A percentile compares a stretch with the other conserved stretches of the same genome.
phyloP scores from a whole-genome alignment of 2,113 vertebrate genomes.

The Caretta caretta region DNA sequence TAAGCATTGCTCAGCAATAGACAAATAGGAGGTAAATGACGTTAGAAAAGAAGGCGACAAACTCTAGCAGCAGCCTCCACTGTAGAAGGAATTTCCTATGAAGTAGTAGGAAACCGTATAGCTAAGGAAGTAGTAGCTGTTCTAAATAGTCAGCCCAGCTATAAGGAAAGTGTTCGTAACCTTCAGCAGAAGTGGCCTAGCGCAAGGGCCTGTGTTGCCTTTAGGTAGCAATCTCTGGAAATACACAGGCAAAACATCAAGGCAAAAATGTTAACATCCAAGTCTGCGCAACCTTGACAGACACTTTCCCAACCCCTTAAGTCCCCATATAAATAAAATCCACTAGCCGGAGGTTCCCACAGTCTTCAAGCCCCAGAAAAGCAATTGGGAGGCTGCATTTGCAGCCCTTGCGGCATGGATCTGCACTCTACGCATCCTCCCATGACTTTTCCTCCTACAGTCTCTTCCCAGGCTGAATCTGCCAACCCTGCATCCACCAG shows the following conservation, averaged over 20 bases:
- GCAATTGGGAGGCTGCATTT: background rate
- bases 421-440: background rate
- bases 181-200: background rate
- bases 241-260: background rate
- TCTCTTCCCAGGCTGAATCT: background rate
- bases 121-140: background rate
- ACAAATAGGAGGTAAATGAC: constrained; percentile 38
- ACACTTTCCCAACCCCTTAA: background rate
- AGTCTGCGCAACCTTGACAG: background rate
- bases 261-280: background rate
- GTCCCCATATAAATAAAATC: fast-evolving
- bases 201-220: background rate
- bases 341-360: background rate
- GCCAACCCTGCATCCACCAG: background rate
- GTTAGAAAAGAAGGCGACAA: constrained; percentile 8
- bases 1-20: background rate
- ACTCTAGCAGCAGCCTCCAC: constrained; percentile 48
- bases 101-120: constrained; percentile 23
- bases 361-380: background rate
- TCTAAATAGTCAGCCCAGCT: background rate
- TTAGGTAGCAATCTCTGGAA: background rate
- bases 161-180: background rate
- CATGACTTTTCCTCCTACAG: background rate
- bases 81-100: constrained; percentile 36
- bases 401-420: background rate